These are phyloP conservation scores for Marisa cornuarietis DNA, from an alignment of 1,140 invertebrate genomes.

Conservation along the genomic window DNA sequence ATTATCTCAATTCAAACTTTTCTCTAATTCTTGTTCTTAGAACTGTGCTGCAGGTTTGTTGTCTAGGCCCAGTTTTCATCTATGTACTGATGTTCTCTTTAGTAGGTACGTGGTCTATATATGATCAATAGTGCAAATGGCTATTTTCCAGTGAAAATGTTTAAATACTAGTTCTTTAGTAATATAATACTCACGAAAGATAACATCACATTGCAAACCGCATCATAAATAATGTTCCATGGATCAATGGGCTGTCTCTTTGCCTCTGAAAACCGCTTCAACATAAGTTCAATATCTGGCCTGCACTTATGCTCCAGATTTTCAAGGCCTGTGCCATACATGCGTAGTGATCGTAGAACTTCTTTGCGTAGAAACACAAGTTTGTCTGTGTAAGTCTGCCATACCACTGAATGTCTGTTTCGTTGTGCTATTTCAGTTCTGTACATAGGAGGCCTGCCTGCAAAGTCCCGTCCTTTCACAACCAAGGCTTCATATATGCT, in stretches of 20 bases:
- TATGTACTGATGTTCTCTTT: no score
- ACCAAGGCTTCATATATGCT: conserved; percentile 52
- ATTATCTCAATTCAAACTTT: no score
- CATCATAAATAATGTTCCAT: conserved; percentile 38
- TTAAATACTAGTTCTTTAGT: no score
- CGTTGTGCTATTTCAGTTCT: conserved; percentile 39
- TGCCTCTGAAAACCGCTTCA: conserved; percentile 26
- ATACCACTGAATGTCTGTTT: conserved; percentile 49
- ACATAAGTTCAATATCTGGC: conserved; percentile 39
- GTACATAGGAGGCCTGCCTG: conserved; percentile 54
- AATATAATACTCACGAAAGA: conserved; percentile 39
- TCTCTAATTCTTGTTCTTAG: no score
- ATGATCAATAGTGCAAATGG: no score
- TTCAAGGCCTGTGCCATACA: conserved; percentile 47
- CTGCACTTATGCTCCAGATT: conserved; percentile 41
- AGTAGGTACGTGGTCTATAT: no score
- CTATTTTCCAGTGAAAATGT: no score
- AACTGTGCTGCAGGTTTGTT: no score
- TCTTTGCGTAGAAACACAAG: conserved; percentile 48
- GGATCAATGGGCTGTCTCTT: conserved; percentile 42
- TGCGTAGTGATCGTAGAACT: conserved; percentile 44
- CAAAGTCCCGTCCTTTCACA: conserved; percentile 39
- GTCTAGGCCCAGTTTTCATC: no score
- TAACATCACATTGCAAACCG: conserved; percentile 53
- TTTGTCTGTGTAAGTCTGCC: conserved; percentile 56